A percentile compares a stretch with the other conserved stretches of the same genome.
Evolutionary conservation across 2,113 vertebrate species (phyloP).

Genomic region (Mormyrus iriodes): DNA sequence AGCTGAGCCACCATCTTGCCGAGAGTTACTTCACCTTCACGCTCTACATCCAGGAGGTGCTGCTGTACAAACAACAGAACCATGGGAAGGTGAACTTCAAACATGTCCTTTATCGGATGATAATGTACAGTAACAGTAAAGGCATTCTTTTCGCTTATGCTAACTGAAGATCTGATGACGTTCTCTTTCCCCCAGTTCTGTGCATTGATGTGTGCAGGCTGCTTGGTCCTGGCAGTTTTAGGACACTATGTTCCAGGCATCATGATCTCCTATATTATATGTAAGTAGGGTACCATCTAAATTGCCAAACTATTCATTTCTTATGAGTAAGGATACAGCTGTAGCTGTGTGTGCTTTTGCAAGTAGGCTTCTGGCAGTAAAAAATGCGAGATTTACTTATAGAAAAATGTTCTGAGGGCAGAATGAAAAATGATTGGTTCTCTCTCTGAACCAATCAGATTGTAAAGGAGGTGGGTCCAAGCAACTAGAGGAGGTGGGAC

Average conservation of each 20-base stretch:
- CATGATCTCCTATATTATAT: conserved; percentile 97
- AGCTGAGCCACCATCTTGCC: conserved; percentile 90
- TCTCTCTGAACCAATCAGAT: too few relatives aligned
- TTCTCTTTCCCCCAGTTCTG: conserved; percentile 73
- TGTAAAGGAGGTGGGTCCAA: too few relatives aligned
- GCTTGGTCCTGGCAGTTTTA: conserved; percentile 73
- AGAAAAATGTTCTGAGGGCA: too few relatives aligned
- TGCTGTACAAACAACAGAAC: conserved; percentile 91
- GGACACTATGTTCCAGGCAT: conserved; percentile 97
- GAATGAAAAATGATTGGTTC: too few relatives aligned
- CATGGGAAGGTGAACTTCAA: conserved; percentile 76
- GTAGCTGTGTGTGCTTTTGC: neutral
- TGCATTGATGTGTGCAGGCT: conserved; percentile 79
- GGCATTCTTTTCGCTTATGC: neutral
- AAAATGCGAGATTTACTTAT: too few relatives aligned
- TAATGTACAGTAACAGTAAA: neutral
- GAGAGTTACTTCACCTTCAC: conserved; percentile 91
- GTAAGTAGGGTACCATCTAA: conserved; percentile 65
- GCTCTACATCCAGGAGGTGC: conserved; percentile 83
- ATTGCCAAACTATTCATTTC: neutral
- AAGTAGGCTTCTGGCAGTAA: neutral
- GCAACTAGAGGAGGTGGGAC: too few relatives aligned
- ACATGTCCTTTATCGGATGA: neutral
- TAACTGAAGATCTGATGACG: neutral
- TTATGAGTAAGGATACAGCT: neutral